Base-by-base conservation (phyloP, 2,888 invertebrate species). In the Entomobrya multifasciata region DNA sequence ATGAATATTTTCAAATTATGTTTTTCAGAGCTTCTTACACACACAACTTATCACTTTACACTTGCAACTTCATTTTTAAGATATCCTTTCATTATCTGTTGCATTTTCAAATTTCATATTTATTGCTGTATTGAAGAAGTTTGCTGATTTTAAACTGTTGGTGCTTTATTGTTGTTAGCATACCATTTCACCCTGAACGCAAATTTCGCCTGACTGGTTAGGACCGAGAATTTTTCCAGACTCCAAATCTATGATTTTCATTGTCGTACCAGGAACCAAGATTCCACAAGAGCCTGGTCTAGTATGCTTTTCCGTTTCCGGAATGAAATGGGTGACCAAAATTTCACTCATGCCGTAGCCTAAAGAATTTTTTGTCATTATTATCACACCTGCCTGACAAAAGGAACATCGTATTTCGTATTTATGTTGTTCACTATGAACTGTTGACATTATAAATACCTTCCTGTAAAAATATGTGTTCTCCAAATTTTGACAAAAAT, bases 181-280 rank as follows among this genome's bases (percentile, higher is more conserved):
- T 0, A 97, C 94, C 93, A 96, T 96, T 0, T 96, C 96, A 0
- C 97, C 97, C 85, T 94, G 94, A 0, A 96, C 93, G 79, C 95
- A 94, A 2, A 97, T 92, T 92, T 97, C 97, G 0, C 97, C 97
- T 15, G 92, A 90, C 92, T 93, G 92, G 25, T 91, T 89, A 81
- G 93, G 92, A 0, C 92, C 92, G 3, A 93, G 90, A 89, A 89
- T 62, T 70, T 90, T 83, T n/a, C 92, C 91, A 1, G 91, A 89
- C 5, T 93, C 93, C 0, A 92, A 88, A 10, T 94, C 93, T 0
- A 95, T 94, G 27, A 96, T 93, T 93, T 95, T 96, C 1, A 94
- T 93, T 65, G 94, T 93, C 0, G 95, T 95, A 90, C 94, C 95
- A 0, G 95, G 93, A 1, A 95, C 88, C 0, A 95, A 93, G 1